Percentiles rank a stretch among this genome's conserved stretches.
Evolutionary conservation across 2,113 vertebrate genomes (phyloP).

Genomic region (Pholis gunnellus): DNA sequence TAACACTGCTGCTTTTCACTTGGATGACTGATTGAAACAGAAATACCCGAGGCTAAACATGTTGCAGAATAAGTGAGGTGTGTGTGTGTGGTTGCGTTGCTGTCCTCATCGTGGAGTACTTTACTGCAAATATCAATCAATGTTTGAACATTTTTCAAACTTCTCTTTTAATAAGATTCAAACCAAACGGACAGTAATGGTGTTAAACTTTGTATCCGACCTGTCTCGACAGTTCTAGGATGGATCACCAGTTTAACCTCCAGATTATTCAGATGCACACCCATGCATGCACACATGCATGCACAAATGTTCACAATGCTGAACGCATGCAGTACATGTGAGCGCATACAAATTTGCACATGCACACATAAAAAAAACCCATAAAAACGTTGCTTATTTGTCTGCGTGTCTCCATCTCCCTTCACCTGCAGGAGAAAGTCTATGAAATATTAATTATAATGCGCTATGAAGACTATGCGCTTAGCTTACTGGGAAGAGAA

Average conservation of each 20-base stretch:
- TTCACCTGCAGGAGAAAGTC: constrained; percentile 68
- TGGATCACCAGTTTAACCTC: background rate
- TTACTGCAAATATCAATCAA: constrained; percentile 21
- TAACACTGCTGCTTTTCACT: constrained; percentile 46
- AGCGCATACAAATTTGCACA: background rate
- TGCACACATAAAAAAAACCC: background rate
- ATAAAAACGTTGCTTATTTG: background rate
- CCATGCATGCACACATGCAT: background rate
- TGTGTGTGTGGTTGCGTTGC: background rate
- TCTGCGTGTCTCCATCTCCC: constrained; percentile 28
- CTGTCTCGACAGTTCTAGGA: background rate
- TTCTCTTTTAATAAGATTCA: background rate
- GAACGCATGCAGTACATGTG: background rate
- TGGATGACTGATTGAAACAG: constrained; percentile 51
- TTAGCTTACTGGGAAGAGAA: constrained; percentile 57
- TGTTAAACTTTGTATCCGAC: constrained; percentile 13
- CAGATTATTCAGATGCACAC: background rate
- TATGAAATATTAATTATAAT: constrained; percentile 79
- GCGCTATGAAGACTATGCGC: constrained; percentile 68
- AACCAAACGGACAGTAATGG: background rate
- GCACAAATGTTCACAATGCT: background rate
- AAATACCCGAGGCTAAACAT: constrained; percentile 42
- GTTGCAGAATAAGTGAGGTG: background rate
- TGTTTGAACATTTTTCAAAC: constrained; percentile 9
- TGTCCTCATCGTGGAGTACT: constrained; percentile 18